Percentiles rank a stretch among this genome's conserved stretches.
Evolutionary conservation across 2,797 vertebrate genomes (phyloP).

Genomic region (Streptopelia turtur): DNA sequence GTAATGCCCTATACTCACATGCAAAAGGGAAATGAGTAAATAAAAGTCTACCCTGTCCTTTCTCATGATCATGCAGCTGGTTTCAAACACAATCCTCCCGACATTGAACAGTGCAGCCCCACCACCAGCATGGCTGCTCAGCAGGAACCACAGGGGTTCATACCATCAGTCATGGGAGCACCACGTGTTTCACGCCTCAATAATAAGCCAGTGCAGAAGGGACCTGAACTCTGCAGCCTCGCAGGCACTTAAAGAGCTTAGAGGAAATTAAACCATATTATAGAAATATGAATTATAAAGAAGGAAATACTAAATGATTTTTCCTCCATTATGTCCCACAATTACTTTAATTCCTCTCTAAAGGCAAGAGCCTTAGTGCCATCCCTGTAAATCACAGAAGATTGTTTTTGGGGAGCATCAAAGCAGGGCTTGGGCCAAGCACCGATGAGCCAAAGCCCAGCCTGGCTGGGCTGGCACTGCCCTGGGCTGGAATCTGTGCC

Average conservation of each 20-base stretch:
- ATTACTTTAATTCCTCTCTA: slow-evolving; percentile 2
- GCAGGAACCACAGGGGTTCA: background rate
- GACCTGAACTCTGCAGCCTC: background rate
- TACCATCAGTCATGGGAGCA: background rate
- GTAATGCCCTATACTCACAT: background rate
- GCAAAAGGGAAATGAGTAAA: background rate
- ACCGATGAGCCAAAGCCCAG: background rate
- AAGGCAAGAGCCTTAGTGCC: background rate
- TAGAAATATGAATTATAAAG: background rate
- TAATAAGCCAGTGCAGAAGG: background rate
- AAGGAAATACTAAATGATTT: background rate
- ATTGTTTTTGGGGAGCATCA: background rate
- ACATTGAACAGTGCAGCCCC: background rate
- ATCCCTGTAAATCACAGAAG: background rate
- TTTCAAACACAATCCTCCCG: background rate
- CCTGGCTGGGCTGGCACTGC: fast-evolving
- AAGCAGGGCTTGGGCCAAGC: background rate
- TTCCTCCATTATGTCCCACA: background rate
- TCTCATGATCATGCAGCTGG: background rate
- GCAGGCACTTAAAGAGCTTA: background rate
- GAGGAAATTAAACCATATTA: background rate
- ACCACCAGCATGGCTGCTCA: background rate
- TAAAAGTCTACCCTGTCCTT: background rate
- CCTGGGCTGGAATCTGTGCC: background rate
- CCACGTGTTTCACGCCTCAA: background rate